Percentiles rank a stretch among this genome's conserved stretches.
Conservation (phyloP, 2,888 invertebrate species). For the Chromoteleia sp. region DNA sequence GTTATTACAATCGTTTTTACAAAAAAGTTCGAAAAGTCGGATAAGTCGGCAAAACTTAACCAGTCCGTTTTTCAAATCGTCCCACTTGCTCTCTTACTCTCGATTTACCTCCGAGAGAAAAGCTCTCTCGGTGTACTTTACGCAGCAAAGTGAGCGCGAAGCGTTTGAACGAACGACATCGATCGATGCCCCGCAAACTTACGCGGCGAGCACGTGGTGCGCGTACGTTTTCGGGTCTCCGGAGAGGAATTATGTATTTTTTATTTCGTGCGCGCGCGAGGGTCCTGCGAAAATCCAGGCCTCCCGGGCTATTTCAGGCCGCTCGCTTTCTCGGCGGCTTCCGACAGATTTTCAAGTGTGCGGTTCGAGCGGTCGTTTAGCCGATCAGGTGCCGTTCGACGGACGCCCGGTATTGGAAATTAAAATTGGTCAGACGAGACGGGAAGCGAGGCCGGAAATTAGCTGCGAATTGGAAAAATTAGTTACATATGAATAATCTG, state of each 20-base stretch:
- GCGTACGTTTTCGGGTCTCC: conserved; percentile 50
- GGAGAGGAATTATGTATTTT: conserved; percentile 63
- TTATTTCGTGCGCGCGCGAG: conserved; percentile 44
- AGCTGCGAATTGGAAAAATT: conserved; percentile 18
- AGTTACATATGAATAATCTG: no score
- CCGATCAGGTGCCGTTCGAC: conserved; percentile 5
- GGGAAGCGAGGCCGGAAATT: conserved; percentile 25
- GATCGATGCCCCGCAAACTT: conserved; percentile 66
- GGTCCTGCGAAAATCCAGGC: conserved; percentile 45
- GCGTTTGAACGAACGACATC: conserved; percentile 63
- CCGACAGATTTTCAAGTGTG: conserved; percentile 34
- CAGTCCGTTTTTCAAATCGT: conserved; percentile 43
- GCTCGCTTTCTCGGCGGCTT: conserved; percentile 18
- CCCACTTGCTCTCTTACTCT: conserved; percentile 46
- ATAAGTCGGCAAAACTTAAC: conserved; percentile 4
- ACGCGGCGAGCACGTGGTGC: conserved; percentile 56
- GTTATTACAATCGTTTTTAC: not conserved
- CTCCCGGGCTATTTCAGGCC: conserved; percentile 21
- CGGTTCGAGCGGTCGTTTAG: conserved; percentile 7
- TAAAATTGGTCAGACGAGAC: conserved; percentile 33
- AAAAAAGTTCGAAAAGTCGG: conserved; percentile 16
- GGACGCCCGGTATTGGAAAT: conserved; percentile 28
- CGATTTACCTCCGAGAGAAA: conserved; percentile 52
- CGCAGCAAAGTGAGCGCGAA: conserved; percentile 63
- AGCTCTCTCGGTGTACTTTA: conserved; percentile 54